Evolutionary conservation across 1,140 invertebrate genomes (phyloP).

Genomic region (Ptiloglossa arizonensis): DNA sequence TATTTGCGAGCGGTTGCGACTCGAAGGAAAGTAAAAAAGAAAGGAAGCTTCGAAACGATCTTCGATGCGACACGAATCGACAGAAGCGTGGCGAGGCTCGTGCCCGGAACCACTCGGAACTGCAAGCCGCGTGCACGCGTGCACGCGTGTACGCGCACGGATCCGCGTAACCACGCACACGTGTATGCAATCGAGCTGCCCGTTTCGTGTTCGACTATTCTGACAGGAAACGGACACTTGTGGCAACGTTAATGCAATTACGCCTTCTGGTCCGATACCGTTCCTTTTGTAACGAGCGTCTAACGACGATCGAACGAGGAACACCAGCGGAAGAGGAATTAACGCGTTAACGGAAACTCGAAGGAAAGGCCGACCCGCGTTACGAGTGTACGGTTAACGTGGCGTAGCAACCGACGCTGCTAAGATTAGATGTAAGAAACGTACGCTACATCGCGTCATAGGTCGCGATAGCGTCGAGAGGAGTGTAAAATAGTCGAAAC

Average conservation of each 20-base stretch:
- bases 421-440: neutral
- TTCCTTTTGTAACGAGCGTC: neutral
- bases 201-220: conserved; percentile 21
- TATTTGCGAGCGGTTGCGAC: neutral
- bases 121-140: conserved; percentile 33
- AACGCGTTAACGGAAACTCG: too few species aligned
- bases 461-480: too few species aligned
- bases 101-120: too few species aligned
- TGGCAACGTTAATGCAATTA: conserved; percentile 63
- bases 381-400: too few species aligned
- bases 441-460: too few species aligned
- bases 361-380: too few species aligned
- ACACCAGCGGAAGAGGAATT: neutral
- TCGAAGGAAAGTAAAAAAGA: neutral
- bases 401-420: neutral
- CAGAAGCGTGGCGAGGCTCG: conserved; percentile 14
- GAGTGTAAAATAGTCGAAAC: too few species aligned
- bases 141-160: conserved; percentile 45
- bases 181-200: conserved; percentile 25
- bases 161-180: conserved; percentile 49
- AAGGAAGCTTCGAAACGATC: neutral
- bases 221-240: conserved; percentile 73
- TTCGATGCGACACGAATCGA: neutral
- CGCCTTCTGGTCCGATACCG: conserved; percentile 26
- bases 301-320: neutral